Evolutionary conservation across 2,113 vertebrate genomes (phyloP), one percentile per base, ranked within the genome.

Genomic region (Ptychochromis oligacanthus): DNA sequence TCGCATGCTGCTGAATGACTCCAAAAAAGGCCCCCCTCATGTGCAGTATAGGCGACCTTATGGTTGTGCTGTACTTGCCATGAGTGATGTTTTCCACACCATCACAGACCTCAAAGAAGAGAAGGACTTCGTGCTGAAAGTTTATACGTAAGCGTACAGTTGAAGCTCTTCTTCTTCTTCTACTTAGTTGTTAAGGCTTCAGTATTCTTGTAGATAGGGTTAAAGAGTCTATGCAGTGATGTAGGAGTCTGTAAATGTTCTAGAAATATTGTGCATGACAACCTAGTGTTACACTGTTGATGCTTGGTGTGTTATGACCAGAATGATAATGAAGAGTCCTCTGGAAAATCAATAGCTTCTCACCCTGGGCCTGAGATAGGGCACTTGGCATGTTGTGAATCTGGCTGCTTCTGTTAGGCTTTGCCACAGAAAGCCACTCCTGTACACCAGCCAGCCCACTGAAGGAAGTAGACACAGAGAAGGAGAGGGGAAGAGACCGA

Each of bases 51-150:
- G 98, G 1, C 94, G 98, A 40, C 98, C 98, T 2, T 99, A 99
- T 8, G 98, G 98, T 85, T 99, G 97, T 6, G 97, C 97, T 0
- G 97, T 98, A 14, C 92, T 99, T 10, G 97, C 97, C 88, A 95
- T 99, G 92, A 95, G 97, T 87, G 98, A 99, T 59, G 97, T 97
- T 77, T 96, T 99, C 55, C 97, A 98, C 90, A 97, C 97, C 15
- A 96, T 98, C 89, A 96, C 97, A 0, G 98, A 99, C 91, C 95
- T 98, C 86, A 97, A 97, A 87, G 98, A 99, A 81, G 98, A 99
- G 90, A 99, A 99, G 89, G 98, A 99, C 93, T 99, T 99, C 94
- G 97, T 99, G 83, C 97, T 99, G 82, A 99, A 99, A 94, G 97
- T 99, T 95, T 99, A 98, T 94, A 99, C 96, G 98, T 98, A 90